These are phyloP conservation scores for Cordylochernes scorpioides DNA, from an alignment of 2,888 invertebrate genomes.

Conservation along the genomic window DNA sequence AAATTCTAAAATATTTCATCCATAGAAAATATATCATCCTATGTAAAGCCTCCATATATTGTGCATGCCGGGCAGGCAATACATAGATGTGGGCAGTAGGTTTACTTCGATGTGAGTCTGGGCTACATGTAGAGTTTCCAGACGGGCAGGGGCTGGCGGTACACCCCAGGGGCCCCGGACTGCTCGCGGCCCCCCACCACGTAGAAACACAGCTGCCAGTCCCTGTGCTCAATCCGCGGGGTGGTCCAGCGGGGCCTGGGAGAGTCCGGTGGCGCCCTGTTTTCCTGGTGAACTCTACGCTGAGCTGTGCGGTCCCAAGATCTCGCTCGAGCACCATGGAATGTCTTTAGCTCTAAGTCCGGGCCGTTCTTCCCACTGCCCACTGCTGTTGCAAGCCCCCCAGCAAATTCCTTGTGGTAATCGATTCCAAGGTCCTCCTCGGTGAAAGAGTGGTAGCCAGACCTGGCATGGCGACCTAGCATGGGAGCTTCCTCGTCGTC, in stretches of 20 bases:
- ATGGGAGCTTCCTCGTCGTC: constrained; percentile 3
- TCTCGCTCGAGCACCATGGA: constrained; percentile 7
- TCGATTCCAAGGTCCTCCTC: constrained; percentile 12
- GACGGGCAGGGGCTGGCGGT: constrained; percentile 45
- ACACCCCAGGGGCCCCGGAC: constrained; percentile 43
- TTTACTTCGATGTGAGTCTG: too few species aligned
- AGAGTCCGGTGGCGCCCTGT: constrained; percentile 5
- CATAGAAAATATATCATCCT: too few species aligned
- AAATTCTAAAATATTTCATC: too few species aligned
- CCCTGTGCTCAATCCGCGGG: constrained; percentile 8
- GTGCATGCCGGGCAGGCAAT: too few species aligned
- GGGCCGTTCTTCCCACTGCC: constrained; percentile 4
- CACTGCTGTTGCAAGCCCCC: constrained; percentile 9
- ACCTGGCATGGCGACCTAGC: too few species aligned
- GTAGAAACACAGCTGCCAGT: constrained; percentile 31
- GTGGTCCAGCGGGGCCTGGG: constrained; percentile 9
- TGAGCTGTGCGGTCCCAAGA: constrained; percentile 12
- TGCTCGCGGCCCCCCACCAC: constrained; percentile 52
- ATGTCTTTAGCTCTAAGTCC: constrained; percentile 9
- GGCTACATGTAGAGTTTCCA: constrained; percentile 41
- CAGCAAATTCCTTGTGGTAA: constrained; percentile 13
- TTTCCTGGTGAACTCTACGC: constrained; percentile 5
- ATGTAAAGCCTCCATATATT: too few species aligned
- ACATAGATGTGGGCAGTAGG: too few species aligned
- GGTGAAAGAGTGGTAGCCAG: constrained; percentile 14